Conservation (phyloP, 2,113 vertebrate species). For the Taurulus bubalis region DNA sequence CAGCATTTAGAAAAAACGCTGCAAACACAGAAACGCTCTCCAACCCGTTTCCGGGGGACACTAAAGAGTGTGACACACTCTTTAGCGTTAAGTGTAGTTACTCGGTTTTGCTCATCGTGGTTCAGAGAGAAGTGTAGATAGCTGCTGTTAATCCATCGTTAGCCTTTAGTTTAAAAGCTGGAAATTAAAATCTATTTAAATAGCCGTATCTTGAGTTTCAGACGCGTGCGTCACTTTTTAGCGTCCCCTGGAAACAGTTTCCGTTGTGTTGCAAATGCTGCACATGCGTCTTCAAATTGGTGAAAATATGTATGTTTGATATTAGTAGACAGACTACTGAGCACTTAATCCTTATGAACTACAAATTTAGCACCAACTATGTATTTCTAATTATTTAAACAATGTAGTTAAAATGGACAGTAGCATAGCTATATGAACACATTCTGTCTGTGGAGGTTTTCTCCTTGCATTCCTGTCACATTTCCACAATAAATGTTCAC, state of each 20-base stretch:
- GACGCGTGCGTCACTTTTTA: not conserved
- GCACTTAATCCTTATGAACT: not conserved
- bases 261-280: not conserved
- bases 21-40: not conserved
- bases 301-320: not conserved
- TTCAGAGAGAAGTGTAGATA: not conserved
- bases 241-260: not conserved
- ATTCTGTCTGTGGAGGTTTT: not conserved
- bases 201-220: no score
- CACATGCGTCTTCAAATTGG: not conserved
- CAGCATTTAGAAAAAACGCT: not conserved
- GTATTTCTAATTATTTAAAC: not conserved
- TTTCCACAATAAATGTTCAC: not conserved
- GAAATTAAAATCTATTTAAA: no score
- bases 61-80: not conserved
- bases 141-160: not conserved
- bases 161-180: not conserved
- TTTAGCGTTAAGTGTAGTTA: not conserved
- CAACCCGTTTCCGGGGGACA: not conserved
- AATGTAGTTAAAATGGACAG: not conserved
- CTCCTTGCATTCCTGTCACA: not conserved
- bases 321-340: not conserved
- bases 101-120: not conserved
- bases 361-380: no score
- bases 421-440: not conserved